Evolutionary conservation across 2,797 vertebrate genomes (phyloP).

Genomic region (Glossophaga mutica): DNA sequence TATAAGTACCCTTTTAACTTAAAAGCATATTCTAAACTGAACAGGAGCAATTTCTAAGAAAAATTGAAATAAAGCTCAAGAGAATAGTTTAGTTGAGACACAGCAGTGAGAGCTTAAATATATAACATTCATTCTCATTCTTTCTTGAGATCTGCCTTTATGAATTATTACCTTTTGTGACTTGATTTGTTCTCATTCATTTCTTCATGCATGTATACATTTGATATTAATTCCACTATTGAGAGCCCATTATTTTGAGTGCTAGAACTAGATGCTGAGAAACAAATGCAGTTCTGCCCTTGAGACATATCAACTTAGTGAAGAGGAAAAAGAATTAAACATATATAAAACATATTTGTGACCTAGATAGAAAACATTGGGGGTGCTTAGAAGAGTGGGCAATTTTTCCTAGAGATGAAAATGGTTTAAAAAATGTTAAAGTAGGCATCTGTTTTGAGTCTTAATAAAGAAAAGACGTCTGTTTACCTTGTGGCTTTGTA

Average conservation of each 20-base stretch:
- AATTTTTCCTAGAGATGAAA: neutral
- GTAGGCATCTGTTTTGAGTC: neutral
- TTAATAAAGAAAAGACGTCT: neutral
- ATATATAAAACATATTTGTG: neutral
- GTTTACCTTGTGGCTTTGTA: neutral
- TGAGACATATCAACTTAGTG: neutral
- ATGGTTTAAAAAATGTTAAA: neutral
- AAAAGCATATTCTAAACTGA: neutral
- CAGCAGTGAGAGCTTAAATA: neutral
- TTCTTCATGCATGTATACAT: neutral
- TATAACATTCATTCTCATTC: neutral
- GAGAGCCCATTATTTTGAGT: neutral
- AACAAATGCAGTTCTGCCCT: neutral
- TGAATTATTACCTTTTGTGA: neutral
- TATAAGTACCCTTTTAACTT: neutral
- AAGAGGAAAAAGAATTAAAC: constrained; percentile 31
- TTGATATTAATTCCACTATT: neutral
- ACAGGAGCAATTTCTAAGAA: neutral
- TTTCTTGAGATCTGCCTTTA: neutral
- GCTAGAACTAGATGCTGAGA: neutral
- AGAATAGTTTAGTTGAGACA: neutral
- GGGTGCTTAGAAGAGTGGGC: neutral
- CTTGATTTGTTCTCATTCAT: neutral
- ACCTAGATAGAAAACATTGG: neutral
- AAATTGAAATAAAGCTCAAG: neutral